A percentile compares a stretch with the other conserved stretches of the same genome.
phyloP scores from a whole-genome alignment of 2,797 vertebrate species.

The Falco peregrinus region DNA sequence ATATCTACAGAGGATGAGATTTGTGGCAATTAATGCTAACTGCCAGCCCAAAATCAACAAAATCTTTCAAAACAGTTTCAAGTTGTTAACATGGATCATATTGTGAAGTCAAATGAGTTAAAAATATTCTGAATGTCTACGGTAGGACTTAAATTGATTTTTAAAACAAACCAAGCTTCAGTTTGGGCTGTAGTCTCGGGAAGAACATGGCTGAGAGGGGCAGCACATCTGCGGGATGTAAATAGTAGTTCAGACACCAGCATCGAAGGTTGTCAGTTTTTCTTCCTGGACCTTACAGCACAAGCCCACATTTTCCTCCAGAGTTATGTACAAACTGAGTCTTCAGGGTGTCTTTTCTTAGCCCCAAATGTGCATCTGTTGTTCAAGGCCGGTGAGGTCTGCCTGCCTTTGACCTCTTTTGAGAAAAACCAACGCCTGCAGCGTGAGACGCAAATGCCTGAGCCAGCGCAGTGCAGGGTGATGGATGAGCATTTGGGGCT shows the following conservation, averaged over 20 bases:
- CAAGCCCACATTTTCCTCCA: background rate
- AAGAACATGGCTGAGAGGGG: background rate
- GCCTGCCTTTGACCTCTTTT: background rate
- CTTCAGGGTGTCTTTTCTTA: background rate
- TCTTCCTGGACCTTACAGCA: background rate
- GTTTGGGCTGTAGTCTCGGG: background rate
- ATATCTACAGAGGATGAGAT: background rate
- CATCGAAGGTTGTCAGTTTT: background rate
- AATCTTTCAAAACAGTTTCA: background rate
- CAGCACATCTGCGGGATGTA: accelerated
- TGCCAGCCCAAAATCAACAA: background rate
- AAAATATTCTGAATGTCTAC: background rate
- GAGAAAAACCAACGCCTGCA: accelerated
- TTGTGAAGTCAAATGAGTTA: background rate
- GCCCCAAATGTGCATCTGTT: background rate
- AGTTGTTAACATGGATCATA: background rate
- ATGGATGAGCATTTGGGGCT: accelerated
- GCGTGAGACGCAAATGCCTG: accelerated
- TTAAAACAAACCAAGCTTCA: background rate
- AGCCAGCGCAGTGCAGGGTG: accelerated
- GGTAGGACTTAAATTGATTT: background rate
- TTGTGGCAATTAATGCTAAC: background rate
- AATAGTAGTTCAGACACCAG: background rate
- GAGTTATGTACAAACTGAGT: background rate
- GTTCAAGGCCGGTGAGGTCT: background rate